phyloP scores from a whole-genome alignment of 2,113 vertebrate genomes.

The Myotis lucifugus region DNA sequence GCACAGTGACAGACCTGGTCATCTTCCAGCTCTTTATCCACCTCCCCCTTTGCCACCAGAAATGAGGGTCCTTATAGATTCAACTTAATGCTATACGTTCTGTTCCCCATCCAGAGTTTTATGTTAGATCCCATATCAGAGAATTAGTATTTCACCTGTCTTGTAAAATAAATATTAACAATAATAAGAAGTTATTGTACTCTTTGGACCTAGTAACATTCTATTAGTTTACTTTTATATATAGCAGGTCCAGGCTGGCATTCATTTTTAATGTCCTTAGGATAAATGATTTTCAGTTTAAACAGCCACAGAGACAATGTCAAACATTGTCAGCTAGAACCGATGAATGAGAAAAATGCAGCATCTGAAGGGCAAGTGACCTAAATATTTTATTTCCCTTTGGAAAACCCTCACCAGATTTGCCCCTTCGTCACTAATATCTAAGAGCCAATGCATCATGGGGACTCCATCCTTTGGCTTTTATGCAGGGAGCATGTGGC shows the following conservation, averaged over 20 bases:
- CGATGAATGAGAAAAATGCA: neutral
- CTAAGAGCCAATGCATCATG: constrained; percentile 72
- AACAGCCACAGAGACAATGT: constrained; percentile 10
- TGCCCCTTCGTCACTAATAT: constrained; percentile 63
- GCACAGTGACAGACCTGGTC: neutral
- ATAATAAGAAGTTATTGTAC: neutral
- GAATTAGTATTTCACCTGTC: neutral
- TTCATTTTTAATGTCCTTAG: constrained; percentile 27
- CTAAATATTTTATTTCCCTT: constrained; percentile 71
- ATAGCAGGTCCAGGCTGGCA: neutral
- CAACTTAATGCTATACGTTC: neutral
- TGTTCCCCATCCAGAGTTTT: neutral
- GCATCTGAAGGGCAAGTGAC: constrained; percentile 66
- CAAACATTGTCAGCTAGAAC: constrained; percentile 19
- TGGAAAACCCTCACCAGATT: constrained; percentile 41
- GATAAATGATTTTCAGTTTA: constrained; percentile 43
- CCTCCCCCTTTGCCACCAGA: neutral
- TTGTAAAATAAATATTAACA: neutral
- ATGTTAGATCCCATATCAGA: neutral
- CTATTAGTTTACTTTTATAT: constrained; percentile 8
- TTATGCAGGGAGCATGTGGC: constrained; percentile 70
- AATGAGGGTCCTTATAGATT: neutral
- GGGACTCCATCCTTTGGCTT: constrained; percentile 69
- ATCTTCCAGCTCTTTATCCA: neutral
- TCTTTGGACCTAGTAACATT: neutral